Conservation (phyloP, 2,797 vertebrate genomes). For the Poecilia gillii region DNA sequence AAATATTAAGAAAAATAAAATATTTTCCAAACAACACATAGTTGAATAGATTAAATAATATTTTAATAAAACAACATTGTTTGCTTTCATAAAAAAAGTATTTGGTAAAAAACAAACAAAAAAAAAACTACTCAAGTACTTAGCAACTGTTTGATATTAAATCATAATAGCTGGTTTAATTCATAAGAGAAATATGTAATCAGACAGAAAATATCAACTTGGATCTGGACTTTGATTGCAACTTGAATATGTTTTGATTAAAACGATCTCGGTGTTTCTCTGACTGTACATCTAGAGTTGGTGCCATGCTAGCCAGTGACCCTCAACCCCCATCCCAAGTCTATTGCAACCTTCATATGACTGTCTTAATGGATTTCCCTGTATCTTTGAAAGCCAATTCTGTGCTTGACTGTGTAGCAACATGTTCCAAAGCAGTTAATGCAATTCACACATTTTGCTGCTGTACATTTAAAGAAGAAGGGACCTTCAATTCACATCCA, state of each 20-base stretch:
- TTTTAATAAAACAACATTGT: background rate
- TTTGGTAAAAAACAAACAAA: background rate
- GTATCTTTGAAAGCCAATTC: background rate
- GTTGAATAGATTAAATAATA: background rate
- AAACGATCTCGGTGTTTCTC: background rate
- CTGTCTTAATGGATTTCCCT: background rate
- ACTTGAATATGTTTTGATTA: background rate
- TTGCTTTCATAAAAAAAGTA: background rate
- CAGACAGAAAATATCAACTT: background rate
- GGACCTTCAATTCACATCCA: constrained; percentile 52
- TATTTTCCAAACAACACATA: background rate
- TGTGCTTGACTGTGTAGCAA: background rate
- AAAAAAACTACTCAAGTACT: background rate
- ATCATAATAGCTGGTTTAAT: background rate
- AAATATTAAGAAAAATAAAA: background rate
- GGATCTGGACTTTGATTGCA: background rate
- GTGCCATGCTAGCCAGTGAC: background rate
- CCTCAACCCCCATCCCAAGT: background rate
- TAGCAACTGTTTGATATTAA: background rate
- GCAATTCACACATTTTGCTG: constrained; percentile 28
- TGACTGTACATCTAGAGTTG: background rate
- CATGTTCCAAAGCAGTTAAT: constrained; percentile 17
- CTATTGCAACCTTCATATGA: background rate
- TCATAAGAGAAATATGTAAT: background rate
- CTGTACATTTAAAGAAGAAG: constrained; percentile 46